Evolutionary conservation across 2,113 vertebrate genomes (phyloP).

Genomic region (Odocoileus hemionus): DNA sequence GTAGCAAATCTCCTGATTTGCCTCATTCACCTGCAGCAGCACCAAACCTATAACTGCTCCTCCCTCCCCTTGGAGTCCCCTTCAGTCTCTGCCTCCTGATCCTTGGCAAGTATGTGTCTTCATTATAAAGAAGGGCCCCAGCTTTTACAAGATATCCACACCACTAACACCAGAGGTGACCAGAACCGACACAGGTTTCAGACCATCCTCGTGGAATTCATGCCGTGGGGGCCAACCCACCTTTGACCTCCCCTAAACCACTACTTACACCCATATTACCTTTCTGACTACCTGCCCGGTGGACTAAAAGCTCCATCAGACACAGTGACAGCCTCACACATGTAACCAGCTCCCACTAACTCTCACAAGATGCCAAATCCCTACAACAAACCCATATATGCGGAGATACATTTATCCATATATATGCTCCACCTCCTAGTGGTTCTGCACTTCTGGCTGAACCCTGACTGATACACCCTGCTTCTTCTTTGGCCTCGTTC

Average conservation of each 20-base stretch:
- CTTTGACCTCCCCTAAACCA: background rate
- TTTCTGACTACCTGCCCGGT: background rate
- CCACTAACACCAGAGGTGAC: background rate
- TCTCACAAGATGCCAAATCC: background rate
- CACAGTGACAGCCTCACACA: background rate
- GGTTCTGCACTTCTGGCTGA: background rate
- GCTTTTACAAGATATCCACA: background rate
- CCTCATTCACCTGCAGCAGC: background rate
- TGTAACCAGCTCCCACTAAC: background rate
- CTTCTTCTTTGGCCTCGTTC: background rate
- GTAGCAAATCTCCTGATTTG: background rate
- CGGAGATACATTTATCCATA: background rate
- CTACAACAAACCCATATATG: background rate
- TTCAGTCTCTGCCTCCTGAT: background rate
- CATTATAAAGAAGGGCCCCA: background rate
- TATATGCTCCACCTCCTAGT: background rate
- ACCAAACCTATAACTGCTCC: background rate
- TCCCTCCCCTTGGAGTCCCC: background rate
- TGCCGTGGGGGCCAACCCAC: background rate
- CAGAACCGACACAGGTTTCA: background rate
- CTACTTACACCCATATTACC: background rate
- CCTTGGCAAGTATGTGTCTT: background rate
- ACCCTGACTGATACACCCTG: background rate
- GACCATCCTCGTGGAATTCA: background rate
- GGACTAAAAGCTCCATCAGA: background rate